Base-by-base conservation (phyloP, 2,888 invertebrate genomes). In the Eristalinus aeneus region DNA sequence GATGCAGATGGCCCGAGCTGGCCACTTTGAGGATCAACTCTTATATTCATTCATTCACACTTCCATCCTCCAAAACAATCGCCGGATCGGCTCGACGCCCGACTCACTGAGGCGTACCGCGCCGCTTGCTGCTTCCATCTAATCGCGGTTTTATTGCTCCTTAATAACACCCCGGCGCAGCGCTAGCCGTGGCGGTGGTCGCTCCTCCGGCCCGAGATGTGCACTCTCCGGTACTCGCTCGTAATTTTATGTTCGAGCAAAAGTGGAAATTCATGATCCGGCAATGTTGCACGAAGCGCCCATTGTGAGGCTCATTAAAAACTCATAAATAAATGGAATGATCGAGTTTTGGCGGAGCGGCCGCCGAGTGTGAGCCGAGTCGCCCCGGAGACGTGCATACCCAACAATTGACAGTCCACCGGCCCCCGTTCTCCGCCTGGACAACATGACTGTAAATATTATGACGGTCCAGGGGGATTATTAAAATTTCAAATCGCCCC, bases 261-360 rank as follows among this genome's bases (percentile, higher is more conserved):
- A 86, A 86, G 86, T 86, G 82, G 86, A 86, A 86, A 86, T 86
- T 86, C 82, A 86, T 86, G 86, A 86, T 86, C 82, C 61, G 65
- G 73, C 71, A 82, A 82, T 86, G 86, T 74, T 82, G 86, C 86
- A 86, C 86, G 86, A 86, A 73, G 36, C 27, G 27, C 72, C 73
- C 78, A 85, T 85, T 81, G 85, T 85, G 81, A 76, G 82, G 39
- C 86, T 82, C 82, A 86, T 86, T 86, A 86, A 86, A 86, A 86
- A 82, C 86, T 82, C 86, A 86, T 86, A 86, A 86, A 86, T 86
- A 86, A 82, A 82, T 78, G 82, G 82, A 86, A 82, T 78, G 82
- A 86, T 86, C 86, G 82, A 76, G 77, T 61, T 76, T 74, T 80
- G 12, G 36, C 60, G 39, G 12, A 16, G 46, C 5, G 46, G 46